Percentiles rank a stretch among this genome's conserved stretches.
Conservation (phyloP, 2,113 vertebrate species). For the Tachysurus vachellii region DNA sequence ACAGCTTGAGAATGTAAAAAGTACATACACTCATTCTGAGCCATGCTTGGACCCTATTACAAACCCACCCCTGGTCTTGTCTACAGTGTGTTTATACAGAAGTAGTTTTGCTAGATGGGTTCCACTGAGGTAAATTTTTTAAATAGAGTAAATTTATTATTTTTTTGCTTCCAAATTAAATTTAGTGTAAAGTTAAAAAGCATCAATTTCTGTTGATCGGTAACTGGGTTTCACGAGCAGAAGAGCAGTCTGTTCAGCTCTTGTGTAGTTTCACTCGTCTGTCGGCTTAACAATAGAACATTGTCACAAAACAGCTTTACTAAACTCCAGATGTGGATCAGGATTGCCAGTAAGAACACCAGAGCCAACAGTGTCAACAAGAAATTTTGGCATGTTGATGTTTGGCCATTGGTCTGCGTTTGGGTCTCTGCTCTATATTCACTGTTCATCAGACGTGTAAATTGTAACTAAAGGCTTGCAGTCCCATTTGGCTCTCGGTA, state of each 20-base stretch:
- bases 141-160: background rate
- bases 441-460: background rate
- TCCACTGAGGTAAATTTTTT: background rate
- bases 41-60: background rate
- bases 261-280: background rate
- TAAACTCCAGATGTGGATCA: constrained; percentile 3
- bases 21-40: constrained; percentile 31
- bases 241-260: background rate
- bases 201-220: background rate
- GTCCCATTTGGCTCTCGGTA: background rate
- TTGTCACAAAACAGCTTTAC: constrained; percentile 1
- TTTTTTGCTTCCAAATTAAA: background rate
- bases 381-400: background rate
- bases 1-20: constrained; percentile 34
- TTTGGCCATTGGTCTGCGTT: background rate
- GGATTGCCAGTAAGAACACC: background rate
- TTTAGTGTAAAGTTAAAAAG: background rate
- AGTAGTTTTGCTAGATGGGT: background rate
- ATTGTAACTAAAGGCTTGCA: background rate
- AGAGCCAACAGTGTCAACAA: background rate
- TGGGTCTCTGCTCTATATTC: background rate
- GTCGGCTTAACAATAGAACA: constrained; percentile 16
- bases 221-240: background rate
- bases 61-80: background rate
- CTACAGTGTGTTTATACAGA: background rate